phyloP scores from a whole-genome alignment of 2,113 vertebrate species.

The Mormoops blainvillei region DNA sequence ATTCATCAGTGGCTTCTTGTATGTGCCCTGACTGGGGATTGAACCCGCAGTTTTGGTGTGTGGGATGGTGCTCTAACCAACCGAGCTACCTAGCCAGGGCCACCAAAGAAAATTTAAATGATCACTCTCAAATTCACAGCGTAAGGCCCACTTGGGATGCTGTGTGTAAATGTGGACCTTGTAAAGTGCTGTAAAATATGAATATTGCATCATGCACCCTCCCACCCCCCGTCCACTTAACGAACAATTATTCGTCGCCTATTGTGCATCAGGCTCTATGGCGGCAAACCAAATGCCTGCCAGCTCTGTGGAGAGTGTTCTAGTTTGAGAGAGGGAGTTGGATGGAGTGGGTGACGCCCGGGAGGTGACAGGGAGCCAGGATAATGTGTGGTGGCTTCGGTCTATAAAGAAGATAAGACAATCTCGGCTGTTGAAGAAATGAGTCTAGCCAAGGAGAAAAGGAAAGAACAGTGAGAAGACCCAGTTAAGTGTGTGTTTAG shows the following conservation, averaged over 20 bases:
- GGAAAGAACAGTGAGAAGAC: background rate
- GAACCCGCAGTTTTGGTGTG: too few species aligned
- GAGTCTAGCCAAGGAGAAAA: background rate
- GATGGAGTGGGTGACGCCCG: background rate
- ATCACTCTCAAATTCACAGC: background rate
- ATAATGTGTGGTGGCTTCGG: background rate
- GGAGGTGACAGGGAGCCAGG: background rate
- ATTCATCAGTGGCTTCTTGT: too few species aligned
- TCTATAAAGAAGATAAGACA: background rate
- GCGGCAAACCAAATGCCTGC: background rate
- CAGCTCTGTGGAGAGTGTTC: background rate
- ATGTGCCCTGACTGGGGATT: too few species aligned
- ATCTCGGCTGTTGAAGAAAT: background rate
- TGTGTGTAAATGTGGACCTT: background rate
- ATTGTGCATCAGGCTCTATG: background rate
- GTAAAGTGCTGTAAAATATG: background rate
- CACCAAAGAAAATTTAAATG: background rate
- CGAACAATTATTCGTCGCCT: background rate
- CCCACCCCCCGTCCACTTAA: background rate
- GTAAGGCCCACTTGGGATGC: background rate
- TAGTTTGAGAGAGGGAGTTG: background rate
- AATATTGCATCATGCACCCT: background rate
- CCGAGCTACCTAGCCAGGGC: too few species aligned
- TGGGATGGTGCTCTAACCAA: too few species aligned
- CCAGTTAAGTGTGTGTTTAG: background rate